phyloP scores from a whole-genome alignment of 2,113 vertebrate genomes.

The Mastomys coucha region DNA sequence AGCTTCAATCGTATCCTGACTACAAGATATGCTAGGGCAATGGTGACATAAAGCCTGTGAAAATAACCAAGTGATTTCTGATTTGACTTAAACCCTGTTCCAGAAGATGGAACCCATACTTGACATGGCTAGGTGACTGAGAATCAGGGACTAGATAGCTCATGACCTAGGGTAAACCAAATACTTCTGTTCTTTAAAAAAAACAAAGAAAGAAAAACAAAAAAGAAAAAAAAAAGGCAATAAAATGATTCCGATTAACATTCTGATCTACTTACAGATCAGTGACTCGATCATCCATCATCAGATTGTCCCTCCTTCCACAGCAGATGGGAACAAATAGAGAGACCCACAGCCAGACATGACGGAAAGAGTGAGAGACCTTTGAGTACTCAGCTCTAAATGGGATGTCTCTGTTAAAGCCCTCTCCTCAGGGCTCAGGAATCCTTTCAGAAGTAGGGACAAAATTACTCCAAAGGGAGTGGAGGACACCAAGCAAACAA shows the following conservation, averaged over 20 bases:
- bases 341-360: not conserved
- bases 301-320: not conserved
- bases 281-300: not conserved
- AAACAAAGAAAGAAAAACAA: too few species aligned
- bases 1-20: not conserved
- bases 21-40: not conserved
- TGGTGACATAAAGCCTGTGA: not conserved
- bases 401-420: not conserved
- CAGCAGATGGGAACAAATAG: not conserved
- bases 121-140: not conserved
- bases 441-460: not conserved
- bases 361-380: not conserved
- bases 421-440: not conserved
- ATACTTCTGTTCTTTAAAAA: not conserved
- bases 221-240: too few species aligned
- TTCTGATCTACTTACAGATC: not conserved
- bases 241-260: not conserved
- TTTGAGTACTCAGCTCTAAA: not conserved
- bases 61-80: not conserved
- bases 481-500: too few species aligned
- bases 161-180: not conserved
- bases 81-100: not conserved
- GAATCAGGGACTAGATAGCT: not conserved
- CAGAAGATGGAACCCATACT: not conserved
- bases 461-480: fast-evolving